Base-by-base conservation (phyloP, 2,797 vertebrate species). In the Karalla daura region DNA sequence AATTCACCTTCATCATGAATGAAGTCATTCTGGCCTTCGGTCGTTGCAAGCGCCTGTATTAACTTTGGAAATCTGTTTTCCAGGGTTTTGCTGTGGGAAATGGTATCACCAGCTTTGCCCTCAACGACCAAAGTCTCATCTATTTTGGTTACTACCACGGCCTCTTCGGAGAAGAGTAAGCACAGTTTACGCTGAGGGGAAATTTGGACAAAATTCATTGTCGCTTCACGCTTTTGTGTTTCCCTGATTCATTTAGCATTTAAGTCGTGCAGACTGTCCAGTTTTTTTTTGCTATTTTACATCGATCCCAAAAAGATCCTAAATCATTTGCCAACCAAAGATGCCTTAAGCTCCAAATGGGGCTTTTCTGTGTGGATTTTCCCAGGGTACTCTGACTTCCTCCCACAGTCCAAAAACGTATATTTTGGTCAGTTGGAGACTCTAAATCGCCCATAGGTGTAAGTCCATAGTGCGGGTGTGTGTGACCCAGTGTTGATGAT, bases 61-160 rank as follows among this genome's bases (percentile, higher is more conserved):
- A 47, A 24, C 67, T 4, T 46, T 41, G 3, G n/a, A 1, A 13
- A 1, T 56, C 5, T n/a, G 5, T 35, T 39, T 62, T 66, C 23
- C 33, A 95, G 94, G 94, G 93, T n/a, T 95, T 94, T 85, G 88
- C 90, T 5, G 91, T 94, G 15, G 94, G 94, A 71, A 95, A 95
- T 3, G 93, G 93, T 21, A 28, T 94, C 69, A 91, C 89, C 80
- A 94, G 93, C 71, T 90, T 74, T 44, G 85, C 59, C 5, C 76
- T 92, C 39, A 94, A 95, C 61, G 91, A 94, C 71, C 91, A 94
- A 51, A 74, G 81, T 12, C 59, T 94, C 63, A 82, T 95, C 64
- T 94, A 93, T 79, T 95, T 94, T 70, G 91, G 86, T 37, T 93
- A 95, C 76, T 95, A 93, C 52, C 93, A 94, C 2, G 93, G 94